Base-by-base conservation (phyloP, 1,140 invertebrate genomes). In the Colletes latitarsis region DNA sequence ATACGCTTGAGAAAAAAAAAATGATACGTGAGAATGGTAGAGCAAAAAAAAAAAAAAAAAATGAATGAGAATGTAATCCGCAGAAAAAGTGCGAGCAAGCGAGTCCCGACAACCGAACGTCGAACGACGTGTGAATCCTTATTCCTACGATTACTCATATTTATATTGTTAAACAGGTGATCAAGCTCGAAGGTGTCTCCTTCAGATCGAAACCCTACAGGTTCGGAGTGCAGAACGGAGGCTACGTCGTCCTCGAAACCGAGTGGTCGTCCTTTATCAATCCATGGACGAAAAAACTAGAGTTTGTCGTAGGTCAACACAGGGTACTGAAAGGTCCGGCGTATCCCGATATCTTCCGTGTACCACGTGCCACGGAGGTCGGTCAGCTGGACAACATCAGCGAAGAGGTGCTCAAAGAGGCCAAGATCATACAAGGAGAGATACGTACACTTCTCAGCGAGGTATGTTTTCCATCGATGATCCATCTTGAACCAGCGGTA, bases 201-300 rank as follows among this genome's bases (percentile, higher is more conserved):
- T 96, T 96, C 89, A 95, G 95, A 81, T 97, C 96, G 88, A 96
- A 97, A 88, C 96, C 97, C 4, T 95, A 96, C 87, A 95, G 97
- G 78, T 97, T 98, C 91, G 94, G 96, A 63, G 95, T 96, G 41
- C 96, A 97, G 89, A 98, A 98, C 91, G 97, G 97, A 1, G 95
- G 96, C 83, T 98, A 95, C 90, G 94, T 97, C 53, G 94, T 96
- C 64, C 92, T 98, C 52, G 97, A 98, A 92, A 98, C 98, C 0
- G 97, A 98, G 92, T 99, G 98, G 97, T 97, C 97, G 0, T 97
- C 96, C 77, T 98, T 98, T 91, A 95, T 98, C 49, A 99, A 99
- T 95, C 98, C 98, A 0, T 99, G 98, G 98, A 97, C 97, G 1
- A 95, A 95, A 89, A 96, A 97, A 92, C 93, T 99, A 70, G 98